These are phyloP conservation scores for Xiphorhynchus elegans DNA, from an alignment of 2,113 vertebrate genomes.

Conservation along the genomic window DNA sequence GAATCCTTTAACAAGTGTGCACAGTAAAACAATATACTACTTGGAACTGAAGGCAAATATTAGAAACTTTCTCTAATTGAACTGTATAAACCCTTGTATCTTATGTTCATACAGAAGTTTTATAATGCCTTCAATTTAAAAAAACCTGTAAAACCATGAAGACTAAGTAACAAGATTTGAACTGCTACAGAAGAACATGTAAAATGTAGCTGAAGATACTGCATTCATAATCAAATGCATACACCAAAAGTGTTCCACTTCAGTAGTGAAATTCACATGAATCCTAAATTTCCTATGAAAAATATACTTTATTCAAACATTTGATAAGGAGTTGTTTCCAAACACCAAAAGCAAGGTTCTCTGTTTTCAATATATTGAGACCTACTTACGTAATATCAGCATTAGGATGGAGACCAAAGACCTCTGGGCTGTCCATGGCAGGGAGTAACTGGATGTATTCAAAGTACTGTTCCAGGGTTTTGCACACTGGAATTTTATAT, in stretches of 20 bases:
- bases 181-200: not conserved
- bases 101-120: not conserved
- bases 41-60: not conserved
- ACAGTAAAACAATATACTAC: not conserved
- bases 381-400: conserved; percentile 79
- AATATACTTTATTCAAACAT: not conserved
- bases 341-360: not conserved
- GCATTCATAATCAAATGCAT: not conserved
- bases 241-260: not conserved
- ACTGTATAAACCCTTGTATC: not conserved
- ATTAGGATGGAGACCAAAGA: conserved; percentile 82
- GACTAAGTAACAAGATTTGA: not conserved
- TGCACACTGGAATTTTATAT: conserved; percentile 79
- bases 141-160: not conserved
- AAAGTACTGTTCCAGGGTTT: conserved; percentile 77
- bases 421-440: conserved; percentile 76
- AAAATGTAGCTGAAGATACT: not conserved
- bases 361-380: not conserved
- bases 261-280: not conserved
- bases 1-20: not conserved
- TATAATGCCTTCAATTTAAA: not conserved
- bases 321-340: not conserved
- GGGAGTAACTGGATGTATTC: conserved; percentile 79
- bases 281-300: not conserved
- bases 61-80: not conserved